Base-by-base conservation (phyloP, 2,113 vertebrate genomes). In the Pluvianellus socialis region DNA sequence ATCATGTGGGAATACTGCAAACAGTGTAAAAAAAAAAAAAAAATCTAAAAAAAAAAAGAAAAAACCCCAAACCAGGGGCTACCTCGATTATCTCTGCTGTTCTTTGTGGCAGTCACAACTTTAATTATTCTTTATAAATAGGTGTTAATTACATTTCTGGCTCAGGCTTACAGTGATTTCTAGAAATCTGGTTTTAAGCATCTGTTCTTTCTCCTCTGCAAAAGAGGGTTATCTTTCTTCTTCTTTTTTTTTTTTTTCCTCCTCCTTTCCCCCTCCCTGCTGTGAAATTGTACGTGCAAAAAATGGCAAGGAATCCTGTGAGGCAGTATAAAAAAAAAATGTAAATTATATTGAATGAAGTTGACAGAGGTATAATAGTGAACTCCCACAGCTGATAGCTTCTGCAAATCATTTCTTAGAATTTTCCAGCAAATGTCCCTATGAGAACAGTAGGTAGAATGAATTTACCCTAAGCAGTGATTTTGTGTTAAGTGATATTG, bases 121-220 rank as follows among this genome's bases (percentile, higher is more conserved):
- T 98, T 98, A 98, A 98, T 98, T 98, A 98, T 98, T 98, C 98
- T 97, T 98, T 97, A 98, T 98, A 98, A 98, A 98, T 98, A 98
- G 98, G 98, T 98, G 98, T 98, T 98, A 98, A 98, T 98, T 98
- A 98, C 98, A 98, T 98, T 98, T 98, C 98, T 98, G 97, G 97
- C 97, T 98, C 94, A 97, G 97, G 96, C 98, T 98, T 98, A 97
- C 97, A 96, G 98, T 97, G 98, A 98, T 98, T 98, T 97, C 96
- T 97, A 95, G 94, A 97, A 98, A 98, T 98, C 98, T 98, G 98
- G 98, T 98, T 98, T 98, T 98, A 98, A 98, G 97, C 98, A 98
- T 98, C 98, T 98, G 98, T 98, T 98, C 97, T 91, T 94, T 97
- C 96, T 86, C 94, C 91, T 95, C 95, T 97, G 90, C 73, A 91